Base-by-base conservation (phyloP, 2,888 invertebrate species). In the Sylvicola cinctus region DNA sequence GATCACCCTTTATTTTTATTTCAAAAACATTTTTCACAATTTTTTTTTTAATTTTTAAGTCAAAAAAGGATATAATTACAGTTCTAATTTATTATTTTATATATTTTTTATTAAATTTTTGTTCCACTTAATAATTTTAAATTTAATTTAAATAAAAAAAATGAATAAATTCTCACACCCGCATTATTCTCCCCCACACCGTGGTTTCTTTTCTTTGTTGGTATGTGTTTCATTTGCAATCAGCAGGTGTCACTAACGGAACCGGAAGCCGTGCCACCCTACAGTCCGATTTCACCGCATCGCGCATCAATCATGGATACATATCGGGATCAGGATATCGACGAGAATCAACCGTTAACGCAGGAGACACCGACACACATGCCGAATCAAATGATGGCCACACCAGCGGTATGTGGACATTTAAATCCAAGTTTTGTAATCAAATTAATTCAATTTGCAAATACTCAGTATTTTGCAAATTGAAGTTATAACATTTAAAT, bases 301-400 rank as follows among this genome's bases (percentile, higher is more conserved):
- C 50, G 52, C 10, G 52, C 54, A 43, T 46, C 55, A 53, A 32
- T 40, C 44, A 13, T 47, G 45, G 31, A 45, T 45, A n/a, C 45
- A 14, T 30, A 36, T 36, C 25, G 25, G 15, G 31, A 33, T 26
- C 31, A 28, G 16, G 34, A 36, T 11, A 33, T 23, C 30, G 29
- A 33, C 11, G 34, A 36, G 16, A 32, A 28, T 12, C 36, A 31
- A 25, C 36, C 29, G 12, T 15, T 25, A 25, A 25, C 25, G 20
- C 36, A 39, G 16, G 41, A 34, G 12, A 40, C 41, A 42, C 38
- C 42, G 27, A 44, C 34, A 44, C 48, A 40, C 42, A 36, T 36
- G 40, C 54, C 55, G 34, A 49, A 51, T 25, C 55, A 56, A 45
- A 58, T 58, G 58, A 58, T 58, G 58, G 58, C 54, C 33, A 55